phyloP scores from a whole-genome alignment of 2,797 vertebrate genomes.

The Adrianichthys oophorus region DNA sequence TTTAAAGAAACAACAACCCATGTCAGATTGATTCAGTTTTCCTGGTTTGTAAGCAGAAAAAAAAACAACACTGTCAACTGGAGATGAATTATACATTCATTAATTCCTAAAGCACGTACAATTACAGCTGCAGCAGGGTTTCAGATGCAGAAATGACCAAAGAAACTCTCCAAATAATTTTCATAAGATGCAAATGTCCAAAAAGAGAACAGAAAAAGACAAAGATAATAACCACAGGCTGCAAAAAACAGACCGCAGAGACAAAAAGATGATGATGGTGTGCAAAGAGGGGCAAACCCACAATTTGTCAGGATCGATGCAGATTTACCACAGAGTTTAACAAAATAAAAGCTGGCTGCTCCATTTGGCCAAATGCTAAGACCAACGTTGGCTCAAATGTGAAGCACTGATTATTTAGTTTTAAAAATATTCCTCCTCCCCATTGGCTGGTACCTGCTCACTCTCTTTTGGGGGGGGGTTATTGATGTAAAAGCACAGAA shows the following conservation, averaged over 20 bases:
- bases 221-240: background rate
- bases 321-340: background rate
- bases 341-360: too few relatives aligned
- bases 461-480: too few relatives aligned
- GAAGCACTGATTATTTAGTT: too few relatives aligned
- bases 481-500: too few relatives aligned
- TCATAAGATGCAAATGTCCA: background rate
- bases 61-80: background rate
- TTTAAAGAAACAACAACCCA: too few relatives aligned
- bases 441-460: too few relatives aligned
- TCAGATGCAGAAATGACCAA: background rate
- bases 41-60: background rate
- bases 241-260: background rate
- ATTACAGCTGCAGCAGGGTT: background rate
- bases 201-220: background rate
- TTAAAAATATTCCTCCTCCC: too few relatives aligned
- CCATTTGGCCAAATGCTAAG: too few relatives aligned
- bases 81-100: slow-evolving; percentile 8
- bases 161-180: background rate
- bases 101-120: background rate
- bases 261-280: background rate
- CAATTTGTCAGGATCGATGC: background rate
- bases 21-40: background rate
- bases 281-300: background rate
- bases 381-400: too few relatives aligned